Percentiles rank a stretch among this genome's conserved stretches.
phyloP scores from a whole-genome alignment of 2,888 invertebrate genomes.

The Drosophila formosana region DNA sequence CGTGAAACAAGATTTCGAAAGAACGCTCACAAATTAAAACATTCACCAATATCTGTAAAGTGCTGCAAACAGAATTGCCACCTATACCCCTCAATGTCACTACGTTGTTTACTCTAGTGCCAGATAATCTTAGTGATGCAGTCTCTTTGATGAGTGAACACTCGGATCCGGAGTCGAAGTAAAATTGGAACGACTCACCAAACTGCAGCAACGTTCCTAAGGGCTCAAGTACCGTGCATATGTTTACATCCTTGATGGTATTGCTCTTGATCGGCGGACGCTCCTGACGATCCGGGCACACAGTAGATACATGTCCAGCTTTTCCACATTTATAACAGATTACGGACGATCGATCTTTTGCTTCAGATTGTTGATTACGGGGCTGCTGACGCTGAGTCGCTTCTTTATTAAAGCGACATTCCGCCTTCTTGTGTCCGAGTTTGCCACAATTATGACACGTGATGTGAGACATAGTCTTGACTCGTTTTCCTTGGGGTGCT shows the following conservation, averaged over 20 bases:
- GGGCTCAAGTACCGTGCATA: conserved; percentile 1
- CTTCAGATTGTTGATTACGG: no score
- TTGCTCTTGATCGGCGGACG: neutral
- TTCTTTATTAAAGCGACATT: no score
- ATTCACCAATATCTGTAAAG: conserved; percentile 19
- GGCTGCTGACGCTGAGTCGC: no score
- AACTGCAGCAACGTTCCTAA: conserved; percentile 1
- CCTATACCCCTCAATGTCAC: conserved; percentile 20
- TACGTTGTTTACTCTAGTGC: conserved; percentile 7
- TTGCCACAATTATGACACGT: conserved; percentile 1
- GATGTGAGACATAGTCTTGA: neutral
- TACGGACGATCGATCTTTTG: no score
- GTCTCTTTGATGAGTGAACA: conserved; percentile 11
- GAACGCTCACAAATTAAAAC: conserved; percentile 10
- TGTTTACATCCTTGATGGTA: conserved; percentile 3
- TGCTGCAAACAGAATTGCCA: conserved; percentile 7
- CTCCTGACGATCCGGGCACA: neutral
- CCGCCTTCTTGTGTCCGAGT: no score
- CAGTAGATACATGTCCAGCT: no score
- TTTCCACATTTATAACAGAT: neutral
- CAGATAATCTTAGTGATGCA: conserved; percentile 7
- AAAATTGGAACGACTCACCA: conserved; percentile 14
- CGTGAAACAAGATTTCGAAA: conserved; percentile 9
- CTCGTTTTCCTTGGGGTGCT: neutral
- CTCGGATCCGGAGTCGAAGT: conserved; percentile 5